phyloP scores from a whole-genome alignment of 2,113 vertebrate species.

The Polyodon spathula region DNA sequence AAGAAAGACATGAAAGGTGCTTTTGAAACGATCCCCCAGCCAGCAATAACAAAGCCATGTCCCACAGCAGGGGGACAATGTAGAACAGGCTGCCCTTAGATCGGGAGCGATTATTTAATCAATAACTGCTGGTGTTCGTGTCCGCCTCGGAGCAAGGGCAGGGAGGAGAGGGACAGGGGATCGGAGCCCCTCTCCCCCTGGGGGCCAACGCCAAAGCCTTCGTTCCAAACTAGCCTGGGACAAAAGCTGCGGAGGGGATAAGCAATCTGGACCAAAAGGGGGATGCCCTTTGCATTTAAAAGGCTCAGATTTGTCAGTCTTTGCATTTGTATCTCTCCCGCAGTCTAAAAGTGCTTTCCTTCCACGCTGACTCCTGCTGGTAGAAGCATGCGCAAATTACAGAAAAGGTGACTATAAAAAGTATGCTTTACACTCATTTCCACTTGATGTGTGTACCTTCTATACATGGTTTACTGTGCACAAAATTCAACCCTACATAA shows the following conservation, averaged over 20 bases:
- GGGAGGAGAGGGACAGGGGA: background rate
- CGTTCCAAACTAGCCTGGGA: background rate
- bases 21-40: slow-evolving; percentile 21
- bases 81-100: slow-evolving; percentile 46
- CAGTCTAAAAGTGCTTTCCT: no score
- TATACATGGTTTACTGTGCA: no score
- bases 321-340: no score
- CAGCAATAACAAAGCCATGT: slow-evolving; percentile 26
- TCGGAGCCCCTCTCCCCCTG: slow-evolving; percentile 17
- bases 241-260: background rate
- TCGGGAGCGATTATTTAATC: slow-evolving; percentile 63
- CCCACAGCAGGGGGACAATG: slow-evolving; percentile 46
- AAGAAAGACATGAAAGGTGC: slow-evolving; percentile 26
- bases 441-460: no score
- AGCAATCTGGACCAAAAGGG: background rate
- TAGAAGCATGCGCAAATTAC: no score
- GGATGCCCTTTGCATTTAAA: background rate
- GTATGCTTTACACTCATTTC: no score
- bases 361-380: no score
- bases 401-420: no score
- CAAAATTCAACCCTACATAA: no score
- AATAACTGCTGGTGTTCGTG: slow-evolving; percentile 45
- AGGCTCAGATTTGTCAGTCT: background rate
- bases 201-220: background rate
- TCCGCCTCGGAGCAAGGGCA: slow-evolving; percentile 16